Base-by-base conservation (phyloP, 1,140 invertebrate genomes). In the Intoshia linei region DNA sequence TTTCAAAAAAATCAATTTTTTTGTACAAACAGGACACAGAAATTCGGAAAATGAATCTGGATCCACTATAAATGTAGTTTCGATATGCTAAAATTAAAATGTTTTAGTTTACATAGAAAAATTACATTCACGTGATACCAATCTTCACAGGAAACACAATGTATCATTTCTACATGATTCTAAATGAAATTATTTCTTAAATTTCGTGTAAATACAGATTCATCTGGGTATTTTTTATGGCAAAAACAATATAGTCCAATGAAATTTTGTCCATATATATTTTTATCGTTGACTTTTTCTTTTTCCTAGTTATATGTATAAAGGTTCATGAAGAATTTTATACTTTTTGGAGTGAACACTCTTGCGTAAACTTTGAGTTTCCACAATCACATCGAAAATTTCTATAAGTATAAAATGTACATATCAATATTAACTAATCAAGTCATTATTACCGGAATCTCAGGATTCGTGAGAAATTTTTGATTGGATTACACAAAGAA, bases 301-400 rank as follows among this genome's bases (percentile, higher is more conserved):
- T 54, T 54, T 7, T 47, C 43, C 48, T 53, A 35, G 3, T 23
- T 7, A 10, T 30, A 30, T 13, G n/a, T 25, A 40, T 17, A 3
- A 39, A 3, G 15, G n/a, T n/a, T 15, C 6, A 40, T 4, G 19
- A 39, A 40, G 31, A 30, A 31, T 30, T 36, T 13, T 18, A 35
- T 31, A 21, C 17, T 15, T 41, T 20, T 17, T n/a, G 4, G 30
- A 40, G 31, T 17, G 21, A 18, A 34, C 13, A 35, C 24, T 52
- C 58, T 59, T 61, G 71, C 66, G 59, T 54, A 55, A 90, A 77
- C 44, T 75, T 77, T 4, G 63, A 62, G 52, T 83, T 92, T 14
- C 87, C 84, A 64, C 87, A 95, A 55, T 95, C 87, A 58, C 84
- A 98, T 27, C 75, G 66, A 47, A 93, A 90, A 51, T 77, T 72